Conservation (phyloP, 2,888 invertebrate genomes). For the Celastrina argiolus region DNA sequence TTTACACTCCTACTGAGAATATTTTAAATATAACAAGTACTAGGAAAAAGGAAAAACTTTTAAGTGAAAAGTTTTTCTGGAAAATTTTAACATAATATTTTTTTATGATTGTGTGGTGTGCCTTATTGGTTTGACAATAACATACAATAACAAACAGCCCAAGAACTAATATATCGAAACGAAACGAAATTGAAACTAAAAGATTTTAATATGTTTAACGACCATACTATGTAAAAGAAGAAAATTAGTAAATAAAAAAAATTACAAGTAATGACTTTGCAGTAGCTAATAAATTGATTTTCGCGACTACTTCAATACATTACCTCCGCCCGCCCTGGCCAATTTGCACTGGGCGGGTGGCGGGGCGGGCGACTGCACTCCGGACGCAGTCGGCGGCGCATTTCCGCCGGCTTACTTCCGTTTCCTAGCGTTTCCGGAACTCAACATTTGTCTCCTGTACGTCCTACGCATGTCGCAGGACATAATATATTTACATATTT, state of each 20-base stretch:
- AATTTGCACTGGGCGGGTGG: constrained; percentile 1
- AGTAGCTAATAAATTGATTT: not conserved
- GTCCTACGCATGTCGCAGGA: not conserved
- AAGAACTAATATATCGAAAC: no score
- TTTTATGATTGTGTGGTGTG: no score
- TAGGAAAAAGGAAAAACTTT: not conserved
- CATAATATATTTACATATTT: not conserved
- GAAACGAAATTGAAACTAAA: no score
- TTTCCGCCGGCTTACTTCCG: constrained; percentile 24
- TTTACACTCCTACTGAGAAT: not conserved
- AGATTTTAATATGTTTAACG: no score
- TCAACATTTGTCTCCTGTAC: not conserved
- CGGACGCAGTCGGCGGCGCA: constrained; percentile 21
- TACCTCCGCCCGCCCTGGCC: not conserved
- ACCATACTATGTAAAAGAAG: no score
- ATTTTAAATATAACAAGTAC: not conserved
- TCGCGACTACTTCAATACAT: not conserved
- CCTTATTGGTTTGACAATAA: no score
- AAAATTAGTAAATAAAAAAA: not conserved
- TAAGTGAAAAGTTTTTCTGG: no score
- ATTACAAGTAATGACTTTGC: not conserved
- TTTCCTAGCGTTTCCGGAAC: constrained; percentile 20
- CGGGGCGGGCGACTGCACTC: not conserved
- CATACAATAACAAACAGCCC: no score
- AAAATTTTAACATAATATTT: not conserved